Conservation (phyloP, 2,888 invertebrate species). For the Schizotus pectinicornis region DNA sequence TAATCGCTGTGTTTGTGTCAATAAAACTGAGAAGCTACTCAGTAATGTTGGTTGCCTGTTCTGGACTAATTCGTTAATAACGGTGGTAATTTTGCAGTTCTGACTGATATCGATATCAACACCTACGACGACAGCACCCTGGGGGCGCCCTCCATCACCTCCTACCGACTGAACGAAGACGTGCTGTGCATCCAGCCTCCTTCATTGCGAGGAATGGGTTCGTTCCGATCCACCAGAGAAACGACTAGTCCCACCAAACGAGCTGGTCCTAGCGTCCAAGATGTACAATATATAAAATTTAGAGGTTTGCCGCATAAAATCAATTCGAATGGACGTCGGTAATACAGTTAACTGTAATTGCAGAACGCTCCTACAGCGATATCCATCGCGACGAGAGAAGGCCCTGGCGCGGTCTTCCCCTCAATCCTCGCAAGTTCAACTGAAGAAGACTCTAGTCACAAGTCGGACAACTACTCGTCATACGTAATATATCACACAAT, state of each 20-base stretch:
- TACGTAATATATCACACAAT: constrained; percentile 6
- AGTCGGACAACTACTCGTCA: constrained; percentile 20
- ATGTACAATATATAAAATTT: constrained; percentile 54
- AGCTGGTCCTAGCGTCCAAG: constrained; percentile 44
- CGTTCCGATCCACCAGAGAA: constrained; percentile 51
- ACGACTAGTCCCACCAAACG: constrained; percentile 42
- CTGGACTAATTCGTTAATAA: neutral
- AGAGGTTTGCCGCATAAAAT: constrained; percentile 50
- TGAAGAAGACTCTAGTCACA: constrained; percentile 23
- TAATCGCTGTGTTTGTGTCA: too few relatives aligned
- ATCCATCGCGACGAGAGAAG: constrained; percentile 60
- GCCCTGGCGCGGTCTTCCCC: constrained; percentile 45
- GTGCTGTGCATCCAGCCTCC: constrained; percentile 55
- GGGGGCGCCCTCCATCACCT: constrained; percentile 54
- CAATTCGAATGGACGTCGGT: constrained; percentile 5
- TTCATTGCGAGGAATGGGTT: constrained; percentile 49
- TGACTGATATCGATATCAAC: constrained; percentile 67
- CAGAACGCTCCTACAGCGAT: constrained; percentile 68
- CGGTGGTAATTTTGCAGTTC: constrained; percentile 55
- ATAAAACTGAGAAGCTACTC: too few relatives aligned
- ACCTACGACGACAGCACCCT: constrained; percentile 57
- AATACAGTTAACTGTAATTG: constrained; percentile 37
- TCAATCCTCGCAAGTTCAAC: constrained; percentile 20
- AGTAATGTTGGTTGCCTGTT: neutral
- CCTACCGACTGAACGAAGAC: constrained; percentile 54